Evolutionary conservation across 2,797 vertebrate species (phyloP).

Genomic region (Chiroxiphia lanceolata): DNA sequence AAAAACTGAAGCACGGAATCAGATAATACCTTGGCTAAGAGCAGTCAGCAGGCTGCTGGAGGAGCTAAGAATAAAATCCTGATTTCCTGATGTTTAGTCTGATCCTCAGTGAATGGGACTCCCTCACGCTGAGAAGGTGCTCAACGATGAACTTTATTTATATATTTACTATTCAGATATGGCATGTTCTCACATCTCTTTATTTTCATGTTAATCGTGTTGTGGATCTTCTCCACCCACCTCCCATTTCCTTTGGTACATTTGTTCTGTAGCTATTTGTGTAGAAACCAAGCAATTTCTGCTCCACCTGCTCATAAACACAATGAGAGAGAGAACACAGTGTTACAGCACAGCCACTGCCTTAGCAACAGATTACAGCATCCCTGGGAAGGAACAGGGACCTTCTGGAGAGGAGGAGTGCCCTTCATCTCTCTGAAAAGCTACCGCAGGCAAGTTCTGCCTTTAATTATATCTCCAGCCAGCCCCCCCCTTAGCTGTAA

Average conservation of each 20-base stretch:
- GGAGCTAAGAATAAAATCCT: constrained; percentile 30
- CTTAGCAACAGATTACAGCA: constrained; percentile 73
- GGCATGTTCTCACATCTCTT: constrained; percentile 33
- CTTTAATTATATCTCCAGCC: constrained; percentile 21
- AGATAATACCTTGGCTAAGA: constrained; percentile 37
- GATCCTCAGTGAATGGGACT: constrained; percentile 5
- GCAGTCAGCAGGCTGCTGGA: background rate
- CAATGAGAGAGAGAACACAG: constrained; percentile 62
- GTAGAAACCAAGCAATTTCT: constrained; percentile 67
- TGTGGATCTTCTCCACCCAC: constrained; percentile 45
- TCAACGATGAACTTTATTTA: background rate
- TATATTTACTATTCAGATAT: constrained; percentile 18
- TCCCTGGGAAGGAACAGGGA: constrained; percentile 60
- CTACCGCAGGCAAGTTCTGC: constrained; percentile 23
- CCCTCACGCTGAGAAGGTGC: constrained; percentile 23
- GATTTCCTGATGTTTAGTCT: constrained; percentile 39
- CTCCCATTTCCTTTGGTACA: constrained; percentile 54
- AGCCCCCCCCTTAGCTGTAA: background rate
- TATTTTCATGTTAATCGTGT: constrained; percentile 31
- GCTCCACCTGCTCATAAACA: constrained; percentile 71
- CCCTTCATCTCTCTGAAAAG: constrained; percentile 56
- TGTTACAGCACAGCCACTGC: constrained; percentile 69
- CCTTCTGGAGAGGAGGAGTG: constrained; percentile 56
- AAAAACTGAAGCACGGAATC: constrained; percentile 23
- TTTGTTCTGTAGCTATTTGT: constrained; percentile 65